Conservation (phyloP, 1,140 invertebrate species). For the honey bee (Apis mellifera) region DNA sequence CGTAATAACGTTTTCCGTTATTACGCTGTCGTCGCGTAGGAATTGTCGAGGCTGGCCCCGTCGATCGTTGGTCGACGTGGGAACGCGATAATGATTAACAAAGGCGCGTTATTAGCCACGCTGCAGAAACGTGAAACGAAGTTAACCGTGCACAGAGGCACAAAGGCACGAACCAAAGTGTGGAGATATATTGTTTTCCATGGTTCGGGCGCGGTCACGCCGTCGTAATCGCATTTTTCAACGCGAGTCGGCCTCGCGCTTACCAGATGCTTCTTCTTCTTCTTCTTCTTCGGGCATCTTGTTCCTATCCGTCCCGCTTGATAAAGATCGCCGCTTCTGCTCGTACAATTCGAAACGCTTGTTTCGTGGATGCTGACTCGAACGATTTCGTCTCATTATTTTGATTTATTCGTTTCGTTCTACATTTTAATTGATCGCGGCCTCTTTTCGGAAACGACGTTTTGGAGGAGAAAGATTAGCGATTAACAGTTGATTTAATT, state of each 20-base stretch:
- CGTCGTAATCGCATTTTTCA: conserved; percentile 19
- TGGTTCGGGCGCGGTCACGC: neutral
- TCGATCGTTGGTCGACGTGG: neutral
- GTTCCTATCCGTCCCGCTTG: no score
- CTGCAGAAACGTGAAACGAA: conserved; percentile 18
- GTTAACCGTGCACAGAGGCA: neutral
- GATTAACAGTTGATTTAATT: no score
- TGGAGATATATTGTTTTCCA: conserved; percentile 9
- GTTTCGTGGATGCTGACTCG: neutral
- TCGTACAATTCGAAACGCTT: neutral
- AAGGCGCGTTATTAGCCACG: conserved; percentile 20
- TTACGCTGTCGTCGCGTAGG: neutral
- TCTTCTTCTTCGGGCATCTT: neutral
- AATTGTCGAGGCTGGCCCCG: no score
- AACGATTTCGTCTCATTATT: neutral
- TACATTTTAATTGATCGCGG: no score
- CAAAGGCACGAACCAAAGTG: neutral
- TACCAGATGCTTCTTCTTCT: neutral
- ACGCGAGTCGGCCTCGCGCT: neutral
- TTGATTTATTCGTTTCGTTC: neutral
- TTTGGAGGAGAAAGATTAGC: no score
- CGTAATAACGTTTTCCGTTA: conserved; percentile 1
- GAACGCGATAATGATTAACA: conserved; percentile 25
- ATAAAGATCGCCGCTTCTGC: neutral
- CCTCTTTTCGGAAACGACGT: no score